Conservation (phyloP, 1,140 invertebrate genomes). For the Drosophila suzukii region DNA sequence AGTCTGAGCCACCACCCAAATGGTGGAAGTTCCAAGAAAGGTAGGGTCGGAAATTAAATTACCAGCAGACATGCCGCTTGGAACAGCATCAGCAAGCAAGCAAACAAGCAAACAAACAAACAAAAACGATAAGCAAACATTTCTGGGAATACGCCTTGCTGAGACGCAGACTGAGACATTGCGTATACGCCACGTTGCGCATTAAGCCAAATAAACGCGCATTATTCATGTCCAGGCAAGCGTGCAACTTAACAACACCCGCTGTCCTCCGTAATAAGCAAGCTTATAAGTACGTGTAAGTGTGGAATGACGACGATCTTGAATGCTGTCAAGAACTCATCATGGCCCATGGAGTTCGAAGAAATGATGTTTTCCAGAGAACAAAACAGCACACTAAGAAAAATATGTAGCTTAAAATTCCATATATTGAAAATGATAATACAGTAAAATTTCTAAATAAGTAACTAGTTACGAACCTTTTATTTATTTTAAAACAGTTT, state of each 20-base stretch:
- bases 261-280: constrained; percentile 13
- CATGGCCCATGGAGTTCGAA: constrained; percentile 16
- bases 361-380: constrained; percentile 26
- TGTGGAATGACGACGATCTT: constrained; percentile 43
- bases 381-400: not conserved
- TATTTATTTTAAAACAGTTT: too few species aligned
- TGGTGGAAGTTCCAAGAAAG: not conserved
- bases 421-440: not conserved
- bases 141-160: constrained; percentile 29
- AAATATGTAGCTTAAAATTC: not conserved
- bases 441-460: too few species aligned
- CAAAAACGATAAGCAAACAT: constrained; percentile 18
- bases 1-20: constrained; percentile 6
- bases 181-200: constrained; percentile 75
- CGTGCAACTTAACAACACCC: constrained; percentile 55
- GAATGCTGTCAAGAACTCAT: constrained; percentile 28
- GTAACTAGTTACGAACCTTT: too few species aligned
- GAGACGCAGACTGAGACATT: constrained; percentile 27
- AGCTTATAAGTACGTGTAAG: constrained; percentile 59
- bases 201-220: constrained; percentile 67
- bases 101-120: constrained; percentile 9
- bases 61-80: constrained; percentile 32
- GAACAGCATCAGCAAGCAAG: not conserved
- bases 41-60: constrained; percentile 55
- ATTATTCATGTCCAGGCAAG: constrained; percentile 71